Evolutionary conservation across 1,140 invertebrate genomes (phyloP).

Genomic region (Streblospio benedicti): DNA sequence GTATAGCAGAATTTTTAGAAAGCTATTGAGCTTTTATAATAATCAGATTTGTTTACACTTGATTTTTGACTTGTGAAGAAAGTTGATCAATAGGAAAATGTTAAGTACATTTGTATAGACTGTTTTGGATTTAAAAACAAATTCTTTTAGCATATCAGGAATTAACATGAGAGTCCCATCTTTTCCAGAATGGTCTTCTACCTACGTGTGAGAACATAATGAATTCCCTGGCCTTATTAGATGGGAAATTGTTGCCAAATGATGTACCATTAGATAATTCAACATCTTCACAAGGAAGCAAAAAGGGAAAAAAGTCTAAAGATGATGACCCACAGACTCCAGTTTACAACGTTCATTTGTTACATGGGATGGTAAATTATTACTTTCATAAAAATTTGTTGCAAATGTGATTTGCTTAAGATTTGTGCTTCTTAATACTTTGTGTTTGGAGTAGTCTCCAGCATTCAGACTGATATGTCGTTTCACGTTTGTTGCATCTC

Average conservation of each 20-base stretch:
- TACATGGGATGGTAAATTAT: constrained; percentile 58
- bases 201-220: constrained; percentile 51
- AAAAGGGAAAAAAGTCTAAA: constrained; percentile 40
- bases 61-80: background rate
- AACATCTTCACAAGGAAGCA: constrained; percentile 2
- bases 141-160: background rate
- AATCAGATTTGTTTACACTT: background rate
- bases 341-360: constrained; percentile 27
- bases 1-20: background rate
- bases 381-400: background rate
- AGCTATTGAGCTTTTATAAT: background rate
- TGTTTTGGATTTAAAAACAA: background rate
- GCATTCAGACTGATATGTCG: too few species aligned
- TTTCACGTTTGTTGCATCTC: too few species aligned
- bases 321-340: constrained; percentile 53
- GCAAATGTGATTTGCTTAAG: too few species aligned
- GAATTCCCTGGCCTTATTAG: constrained; percentile 18
- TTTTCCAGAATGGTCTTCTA: constrained; percentile 54
- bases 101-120: background rate
- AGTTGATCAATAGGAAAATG: background rate
- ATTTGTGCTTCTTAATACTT: too few species aligned
- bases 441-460: too few species aligned
- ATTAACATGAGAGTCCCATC: background rate
- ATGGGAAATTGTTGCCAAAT: constrained; percentile 18
- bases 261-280: constrained; percentile 18